Evolutionary conservation across 2,113 vertebrate species (phyloP).

Genomic region (Indicator indicator): DNA sequence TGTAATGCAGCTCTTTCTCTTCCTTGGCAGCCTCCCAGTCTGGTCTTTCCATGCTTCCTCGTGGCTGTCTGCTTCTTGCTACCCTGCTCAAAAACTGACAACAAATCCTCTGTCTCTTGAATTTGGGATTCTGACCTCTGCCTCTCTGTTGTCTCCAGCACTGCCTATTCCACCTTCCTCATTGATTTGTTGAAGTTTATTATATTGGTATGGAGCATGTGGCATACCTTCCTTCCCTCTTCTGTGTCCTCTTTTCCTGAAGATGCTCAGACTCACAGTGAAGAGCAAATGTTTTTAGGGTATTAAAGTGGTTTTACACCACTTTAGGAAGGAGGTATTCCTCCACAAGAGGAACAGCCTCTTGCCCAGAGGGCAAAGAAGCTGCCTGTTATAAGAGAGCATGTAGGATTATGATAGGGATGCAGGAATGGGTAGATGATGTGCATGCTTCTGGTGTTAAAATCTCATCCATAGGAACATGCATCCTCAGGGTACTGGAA

Average conservation of each 20-base stretch:
- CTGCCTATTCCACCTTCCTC: neutral
- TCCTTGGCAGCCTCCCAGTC: slow-evolving; percentile 65
- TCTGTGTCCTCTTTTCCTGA: neutral
- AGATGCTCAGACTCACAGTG: neutral
- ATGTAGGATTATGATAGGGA: neutral
- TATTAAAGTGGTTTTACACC: neutral
- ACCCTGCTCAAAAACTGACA: neutral
- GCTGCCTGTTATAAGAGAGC: neutral
- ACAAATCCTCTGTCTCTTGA: neutral
- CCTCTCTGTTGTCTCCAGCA: neutral
- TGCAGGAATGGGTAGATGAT: neutral
- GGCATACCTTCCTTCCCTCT: rapidly evolving
- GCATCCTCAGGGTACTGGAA: neutral
- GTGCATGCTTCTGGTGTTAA: neutral
- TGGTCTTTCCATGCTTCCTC: slow-evolving; percentile 57
- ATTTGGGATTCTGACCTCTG: neutral
- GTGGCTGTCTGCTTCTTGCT: slow-evolving; percentile 21
- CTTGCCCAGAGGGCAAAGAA: neutral
- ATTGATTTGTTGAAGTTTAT: neutral
- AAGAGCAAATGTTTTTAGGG: neutral
- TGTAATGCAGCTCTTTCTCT: slow-evolving; percentile 56
- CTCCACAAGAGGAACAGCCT: neutral
- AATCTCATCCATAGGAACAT: neutral
- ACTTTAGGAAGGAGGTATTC: too few relatives aligned
- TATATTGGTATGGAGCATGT: neutral